Evolutionary conservation across 2,888 invertebrate species (phyloP), one percentile per base, ranked within the genome.

Genomic region (Agrochola circellaris): DNA sequence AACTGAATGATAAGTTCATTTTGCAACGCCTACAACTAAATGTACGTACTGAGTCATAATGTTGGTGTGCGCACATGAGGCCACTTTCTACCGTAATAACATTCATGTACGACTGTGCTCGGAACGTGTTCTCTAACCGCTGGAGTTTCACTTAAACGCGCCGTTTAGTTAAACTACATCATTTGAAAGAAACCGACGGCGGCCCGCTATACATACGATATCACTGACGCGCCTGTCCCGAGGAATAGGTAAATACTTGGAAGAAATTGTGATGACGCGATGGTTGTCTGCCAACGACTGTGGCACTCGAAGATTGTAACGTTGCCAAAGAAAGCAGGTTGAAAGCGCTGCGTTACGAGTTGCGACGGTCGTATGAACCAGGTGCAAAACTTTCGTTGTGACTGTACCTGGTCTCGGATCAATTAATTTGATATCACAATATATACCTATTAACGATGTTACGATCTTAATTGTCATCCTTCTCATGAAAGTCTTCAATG

Each of bases 111-210:
- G 56, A 77, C 61, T 72, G 45, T 54, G 38, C n/a, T 72, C 26
- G 45, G 54, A 69, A 65, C 85, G 62, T 51, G 85, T 69, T 76
- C 71, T 73, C 65, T 54, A 64, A 62, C 60, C 62, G 11, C 38
- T 9, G n/a, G 30, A 85, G 68, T 83, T 83, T 85, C 86, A 66
- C 86, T 75, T 76, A 83, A 86, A 72, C 20, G 62, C 51, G 20
- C 64, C 62, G 54, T 83, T 83, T 79, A 73, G 60, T 66, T 82
- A 82, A 85, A 82, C 62, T 73, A 82, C 65, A 73, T 82, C 42
- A 75, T 82, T 85, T 76, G 34, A 51, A 75, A 72, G 72, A 80
- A 75, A 69, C 56, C n/a, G 17, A 26, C 45, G 48, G 26, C 65
- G 26, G 65, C n/a, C 42, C 6, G 48, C 15, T 54, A 15, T 20